Evolutionary conservation across 2,113 vertebrate genomes (phyloP), one percentile per base, ranked within the genome.

Genomic region (Campylomormyrus tamandua): DNA sequence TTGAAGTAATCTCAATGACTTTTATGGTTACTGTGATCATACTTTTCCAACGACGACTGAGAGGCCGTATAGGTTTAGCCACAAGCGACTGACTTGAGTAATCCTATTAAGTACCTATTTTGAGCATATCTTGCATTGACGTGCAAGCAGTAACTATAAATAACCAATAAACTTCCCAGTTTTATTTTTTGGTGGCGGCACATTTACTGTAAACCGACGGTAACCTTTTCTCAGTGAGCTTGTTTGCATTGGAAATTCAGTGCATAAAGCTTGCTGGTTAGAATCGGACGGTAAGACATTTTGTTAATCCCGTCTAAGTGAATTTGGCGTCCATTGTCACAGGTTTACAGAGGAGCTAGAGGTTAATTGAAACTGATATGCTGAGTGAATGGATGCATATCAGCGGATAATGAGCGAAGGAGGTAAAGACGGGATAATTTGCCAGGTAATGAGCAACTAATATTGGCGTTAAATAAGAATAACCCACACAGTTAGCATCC

Each of bases 351-450:
- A 84, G 24, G 46, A 49, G 90, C 89, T 89, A 39, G 24, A 92
- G 90, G 92, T 91, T 92, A 92, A 92, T 92, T 92, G 88, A 90
- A 80, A 88, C 92, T 90, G 90, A 90, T 89, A 91, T 91, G 90
- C 87, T 87, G 88, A 87, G 88, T 89, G 21, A 90, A 56, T 89
- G 91, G 90, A 92, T 91, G 13, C 35, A 15, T 62, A 92, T 92
- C 90, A 87, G 90, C 80, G 48, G 88, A 88, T 91, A 91, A 92
- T 93, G 91, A 92, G 91, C 84, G 87, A 86, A 74, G 89, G 90
- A 91, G 91, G 90, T 24, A 91, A 90, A 90, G 89, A 91, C 88
- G 90, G 89, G 90, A 89, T 92, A 90, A 92, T 91, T 91, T 91
- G 91, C 88, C 90, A 89, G 85, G 46, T 90, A 91, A 92, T 92